phyloP scores from a whole-genome alignment of 2,797 vertebrate genomes.

The Cuniculus paca region DNA sequence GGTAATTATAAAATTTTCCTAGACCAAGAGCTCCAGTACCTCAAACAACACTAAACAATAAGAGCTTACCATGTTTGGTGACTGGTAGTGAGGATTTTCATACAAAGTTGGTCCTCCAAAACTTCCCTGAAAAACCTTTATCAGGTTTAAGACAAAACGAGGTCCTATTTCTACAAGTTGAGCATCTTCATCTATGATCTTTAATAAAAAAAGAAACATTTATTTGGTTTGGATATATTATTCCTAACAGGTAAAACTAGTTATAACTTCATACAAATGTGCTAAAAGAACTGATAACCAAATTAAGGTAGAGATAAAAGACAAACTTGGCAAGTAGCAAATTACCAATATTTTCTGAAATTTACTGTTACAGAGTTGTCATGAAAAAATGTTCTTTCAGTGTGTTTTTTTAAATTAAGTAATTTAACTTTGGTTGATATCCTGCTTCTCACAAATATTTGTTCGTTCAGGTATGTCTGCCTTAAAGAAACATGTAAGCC shows the following conservation, averaged over 20 bases:
- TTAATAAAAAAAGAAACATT: constrained; percentile 69
- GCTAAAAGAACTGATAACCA: background rate
- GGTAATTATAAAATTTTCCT: constrained; percentile 22
- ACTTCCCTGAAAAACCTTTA: constrained; percentile 98
- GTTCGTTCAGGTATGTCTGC: background rate
- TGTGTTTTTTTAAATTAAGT: constrained; percentile 21
- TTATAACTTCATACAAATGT: background rate
- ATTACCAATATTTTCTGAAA: constrained; percentile 26
- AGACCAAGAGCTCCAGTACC: background rate
- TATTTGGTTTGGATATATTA: constrained; percentile 33
- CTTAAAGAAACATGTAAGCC: background rate
- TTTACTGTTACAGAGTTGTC: background rate
- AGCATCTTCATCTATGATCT: constrained; percentile 99
- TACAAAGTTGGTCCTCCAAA: constrained; percentile 97
- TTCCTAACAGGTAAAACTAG: background rate
- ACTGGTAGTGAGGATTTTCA: constrained; percentile 95
- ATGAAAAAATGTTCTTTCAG: background rate
- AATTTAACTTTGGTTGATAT: background rate
- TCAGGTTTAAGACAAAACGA: constrained; percentile 97
- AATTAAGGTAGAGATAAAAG: background rate
- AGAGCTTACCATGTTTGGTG: constrained; percentile 95
- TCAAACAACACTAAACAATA: background rate
- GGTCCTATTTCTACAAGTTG: constrained; percentile 98
- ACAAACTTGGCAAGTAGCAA: background rate
- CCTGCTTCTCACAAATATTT: background rate